Base-by-base conservation (phyloP, 2,888 invertebrate genomes). In the Lasioglossum villosulum region DNA sequence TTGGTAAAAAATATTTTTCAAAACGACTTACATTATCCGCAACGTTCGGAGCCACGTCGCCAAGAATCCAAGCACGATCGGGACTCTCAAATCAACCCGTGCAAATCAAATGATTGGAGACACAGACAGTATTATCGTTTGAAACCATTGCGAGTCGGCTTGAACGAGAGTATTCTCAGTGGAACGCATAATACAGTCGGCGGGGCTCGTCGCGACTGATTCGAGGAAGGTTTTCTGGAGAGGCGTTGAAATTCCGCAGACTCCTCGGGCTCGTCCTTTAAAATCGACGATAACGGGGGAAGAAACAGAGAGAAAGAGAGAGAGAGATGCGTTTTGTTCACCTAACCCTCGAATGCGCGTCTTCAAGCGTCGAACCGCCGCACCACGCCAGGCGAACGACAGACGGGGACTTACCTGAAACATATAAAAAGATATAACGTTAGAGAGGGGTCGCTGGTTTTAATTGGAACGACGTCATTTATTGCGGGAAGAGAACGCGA, bases 381-480 rank as follows among this genome's bases (percentile, higher is more conserved):
- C 45, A 16, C 16, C 45, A 16, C 16, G 16, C 63, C 37, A 73
- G 76, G 37, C 59, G 75, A 78, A 75, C 74, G 78, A 56, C 70
- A 48, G 73, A 68, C 76, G 37, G 37, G 72, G 82, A 90, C 89
- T 90, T 83, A 89, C 87, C 84, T 82, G 88, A 90, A 90, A 88
- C 82, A 91, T 83, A 90, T 86, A 90, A 89, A 88, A 88, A 88
- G 75, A 63, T 83, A 77, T 84, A 77, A 79, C 77, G 87, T 91
- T 88, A 88, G 83, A 83, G 84, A 80, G 83, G 83, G 68, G 75
- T 73, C 59, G 78, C 68, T 42, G 80, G 78, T 89, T 92, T 92
- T 92, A 90, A 92, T 92, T 91, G 88, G 90, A 71, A 82, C 89
- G 89, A 83, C 83, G 89, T 89, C 90, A 85, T 92, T 92, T 91